Percentiles rank a stretch among this genome's conserved stretches.
These are phyloP conservation scores for Bufotes viridis DNA, from an alignment of 2,797 vertebrate genomes.

Conservation along the genomic window DNA sequence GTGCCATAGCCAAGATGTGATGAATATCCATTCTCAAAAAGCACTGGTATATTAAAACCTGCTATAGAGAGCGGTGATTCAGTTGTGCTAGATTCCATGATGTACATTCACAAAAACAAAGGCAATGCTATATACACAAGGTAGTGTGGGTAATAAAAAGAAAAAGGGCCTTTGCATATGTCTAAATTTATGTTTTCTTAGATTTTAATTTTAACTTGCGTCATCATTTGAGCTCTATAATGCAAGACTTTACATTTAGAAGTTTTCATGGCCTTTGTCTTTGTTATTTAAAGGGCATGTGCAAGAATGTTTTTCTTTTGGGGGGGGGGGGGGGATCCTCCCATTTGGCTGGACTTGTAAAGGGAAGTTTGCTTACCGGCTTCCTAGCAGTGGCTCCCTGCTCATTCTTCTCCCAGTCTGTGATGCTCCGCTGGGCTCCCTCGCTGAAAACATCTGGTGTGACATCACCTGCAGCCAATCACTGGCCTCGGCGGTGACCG, in stretches of 20 bases:
- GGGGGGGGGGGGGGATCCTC: too few relatives aligned
- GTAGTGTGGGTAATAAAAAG: neutral
- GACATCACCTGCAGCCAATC: too few relatives aligned
- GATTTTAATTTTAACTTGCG: neutral
- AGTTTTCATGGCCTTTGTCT: conserved; percentile 35
- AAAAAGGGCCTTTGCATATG: neutral
- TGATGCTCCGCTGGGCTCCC: too few relatives aligned
- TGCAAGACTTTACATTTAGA: neutral
- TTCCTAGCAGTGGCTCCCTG: too few relatives aligned
- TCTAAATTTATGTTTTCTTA: neutral
- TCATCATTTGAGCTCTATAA: neutral
- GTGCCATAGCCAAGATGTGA: conserved; percentile 56
- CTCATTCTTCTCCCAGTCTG: too few relatives aligned
- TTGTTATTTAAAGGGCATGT: neutral
- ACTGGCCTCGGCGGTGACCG: too few relatives aligned
- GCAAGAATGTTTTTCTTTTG: too few relatives aligned
- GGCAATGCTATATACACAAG: neutral
- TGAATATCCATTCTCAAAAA: conserved; percentile 43
- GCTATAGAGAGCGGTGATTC: neutral
- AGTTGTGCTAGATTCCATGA: neutral
- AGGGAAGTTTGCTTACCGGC: too few relatives aligned
- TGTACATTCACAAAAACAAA: conserved; percentile 18
- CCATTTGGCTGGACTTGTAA: too few relatives aligned
- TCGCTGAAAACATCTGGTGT: too few relatives aligned
- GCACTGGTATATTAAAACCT: conserved; percentile 5